Evolutionary conservation across 2,113 vertebrate genomes (phyloP), one percentile per base, ranked within the genome.

Genomic region (Ameiurus melas): DNA sequence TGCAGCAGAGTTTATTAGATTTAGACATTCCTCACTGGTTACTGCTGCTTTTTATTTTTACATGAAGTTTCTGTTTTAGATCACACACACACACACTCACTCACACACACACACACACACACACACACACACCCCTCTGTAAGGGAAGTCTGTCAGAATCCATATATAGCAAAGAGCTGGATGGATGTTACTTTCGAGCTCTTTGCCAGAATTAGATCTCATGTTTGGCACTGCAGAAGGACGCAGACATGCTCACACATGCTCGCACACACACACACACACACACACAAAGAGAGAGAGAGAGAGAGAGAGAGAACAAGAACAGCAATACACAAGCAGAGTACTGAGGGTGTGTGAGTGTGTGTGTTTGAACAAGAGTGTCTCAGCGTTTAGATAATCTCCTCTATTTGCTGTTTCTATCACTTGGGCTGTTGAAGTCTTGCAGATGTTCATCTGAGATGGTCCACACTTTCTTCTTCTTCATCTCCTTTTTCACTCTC

Each of bases 351-450:
- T 33, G n/a, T 39, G 70, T 73, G 70, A 39, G 70, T 73, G 20
- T 43, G 19, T 22, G 36, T 25, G 39, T 71, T 71, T 71, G 2
- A 71, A 73, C 19, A 3, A 39, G 70, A 39, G 19, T 39, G 13
- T 66, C 47, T 79, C 25, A n/a, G 73, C 1, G 16, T 79, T 53
- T 16, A 53, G 39, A 27, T 78, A 16, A 53, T 55, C 39, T 88
- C 55, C 68, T 88, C 20, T 73, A 64, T 78, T 87, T 90, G 66
- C 77, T 88, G 66, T 78, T 83, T 60, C 73, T 81, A 39, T 87
- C 86, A 62, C 85, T 90, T n/a, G 53, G 75, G 71, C 73, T 66
- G 81, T 75, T 88, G 66, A 78, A 86, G 77, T n/a, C n/a, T 4
- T 86, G 57, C 66, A 77, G 86, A 79, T 73, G 83, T 88, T 90